Base-by-base conservation (phyloP, 2,888 invertebrate genomes). In the Stenichneumon culpator region DNA sequence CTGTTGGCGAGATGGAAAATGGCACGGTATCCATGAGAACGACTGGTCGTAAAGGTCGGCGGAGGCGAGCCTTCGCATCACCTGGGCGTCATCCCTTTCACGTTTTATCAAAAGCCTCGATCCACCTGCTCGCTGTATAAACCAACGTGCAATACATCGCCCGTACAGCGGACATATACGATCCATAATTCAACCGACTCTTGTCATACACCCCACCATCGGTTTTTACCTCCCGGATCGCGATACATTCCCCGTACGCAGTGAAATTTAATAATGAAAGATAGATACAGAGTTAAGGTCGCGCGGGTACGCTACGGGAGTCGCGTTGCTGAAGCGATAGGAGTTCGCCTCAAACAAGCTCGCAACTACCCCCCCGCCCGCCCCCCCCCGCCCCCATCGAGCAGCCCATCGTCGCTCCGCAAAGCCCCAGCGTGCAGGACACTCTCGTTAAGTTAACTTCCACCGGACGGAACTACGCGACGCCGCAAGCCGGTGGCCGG, bases 41-140 rank as follows among this genome's bases (percentile, higher is more conserved):
- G 11, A 57, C 52, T 54, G n/a, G 39, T 39, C 68, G 25, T 57
- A 57, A 57, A 57, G 57, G 25, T 25, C 52, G 50, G 63, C 25
- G 9, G 74, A 3, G 60, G 36, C 69, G 47, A 50, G 69, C 69
- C 75, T 69, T 57, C 69, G 68, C 44, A 47, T 47, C 69, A 81
- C 47, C 68, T 63, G 81, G 39, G 9, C 63, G 69, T 39, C 22
- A 39, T 60, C 32, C 60, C 69, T 63, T 77, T 70, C 70, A 25
- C 44, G 77, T 82, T 36, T 78, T 69, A 69, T 82, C 82, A 47
- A 39, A 77, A 72, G 70, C 82, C 44, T 5, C 69, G 19, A 78
- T 78, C 78, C 52, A 68, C 77, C 75, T 67, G 77, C 16, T 28
- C 68, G 68, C 4, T 19, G 22, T 68, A 57, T 57, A 25, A 57